Evolutionary conservation across 1,140 invertebrate genomes (phyloP), one percentile per base, ranked within the genome.

Genomic region (Drosophila ficusphila): DNA sequence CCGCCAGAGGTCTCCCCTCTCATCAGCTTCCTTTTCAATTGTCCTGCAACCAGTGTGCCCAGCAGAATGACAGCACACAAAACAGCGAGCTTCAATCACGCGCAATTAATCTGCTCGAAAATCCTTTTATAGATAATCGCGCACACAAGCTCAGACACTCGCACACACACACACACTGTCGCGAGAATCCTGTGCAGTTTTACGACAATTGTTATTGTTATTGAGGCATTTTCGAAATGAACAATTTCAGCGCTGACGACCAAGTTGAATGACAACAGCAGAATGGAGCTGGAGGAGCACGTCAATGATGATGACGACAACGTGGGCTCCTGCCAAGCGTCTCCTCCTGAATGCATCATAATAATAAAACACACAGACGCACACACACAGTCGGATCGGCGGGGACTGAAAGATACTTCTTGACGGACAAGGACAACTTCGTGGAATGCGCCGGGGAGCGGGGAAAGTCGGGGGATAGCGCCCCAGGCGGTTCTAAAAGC

Each of bases 171-270:
- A 62, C 31, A 31, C 18, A 38, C 57, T 46, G 61, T 36, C 44
- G 42, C 49, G 62, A 57, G 52, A 78, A 82, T 88, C 82, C 82
- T 88, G 75, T 73, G 83, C 79, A 89, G 82, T 88, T 88, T 88
- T 88, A 88, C 79, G 83, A 83, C 83, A 88, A 88, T 88, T 88
- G 83, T 88, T 88, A 88, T 88, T 89, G 83, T 88, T 88, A 88
- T 88, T 88, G 83, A 89, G 83, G 85, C 83, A 88, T 88, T 89
- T 89, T 85, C 83, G 85, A 88, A 88, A 89, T 89, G 83, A 89
- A 89, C 83, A 88, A 85, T 88, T 88, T 78, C 71, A 70, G 60
- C 83, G 62, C 74, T 89, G 82, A 89, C 74, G 83, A 89, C 81
- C 73, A 68, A 76, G 65, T 72, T 83, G 78, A 88, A 86, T 86